These are phyloP conservation scores for Lamprotornis superbus DNA, from an alignment of 2,113 vertebrate species.

Conservation along the genomic window DNA sequence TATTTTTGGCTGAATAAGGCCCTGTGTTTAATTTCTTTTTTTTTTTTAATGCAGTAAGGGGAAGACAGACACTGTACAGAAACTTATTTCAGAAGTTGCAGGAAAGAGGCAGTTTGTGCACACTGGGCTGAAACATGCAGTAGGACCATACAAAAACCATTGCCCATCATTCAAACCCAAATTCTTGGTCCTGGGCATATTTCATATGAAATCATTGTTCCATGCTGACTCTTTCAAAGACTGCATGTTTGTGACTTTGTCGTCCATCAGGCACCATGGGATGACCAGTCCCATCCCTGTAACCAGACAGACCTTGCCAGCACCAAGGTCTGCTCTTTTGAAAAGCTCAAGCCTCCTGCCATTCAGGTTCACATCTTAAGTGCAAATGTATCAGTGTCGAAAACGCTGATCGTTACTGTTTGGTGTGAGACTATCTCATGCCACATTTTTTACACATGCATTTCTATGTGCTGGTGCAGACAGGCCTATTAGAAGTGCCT, in stretches of 20 bases:
- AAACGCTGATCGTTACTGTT: neutral
- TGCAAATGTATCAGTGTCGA: neutral
- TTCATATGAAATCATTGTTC: neutral
- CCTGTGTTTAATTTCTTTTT: neutral
- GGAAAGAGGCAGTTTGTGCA: neutral
- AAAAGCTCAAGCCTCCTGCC: neutral
- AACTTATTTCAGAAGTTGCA: constrained; percentile 3
- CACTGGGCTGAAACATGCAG: neutral
- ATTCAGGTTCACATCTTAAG: neutral
- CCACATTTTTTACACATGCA: neutral
- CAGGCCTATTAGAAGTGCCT: neutral
- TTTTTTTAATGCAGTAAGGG: neutral
- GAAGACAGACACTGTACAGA: neutral
- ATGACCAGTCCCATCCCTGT: neutral
- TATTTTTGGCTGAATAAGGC: neutral
- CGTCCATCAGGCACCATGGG: neutral
- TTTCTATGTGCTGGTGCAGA: neutral
- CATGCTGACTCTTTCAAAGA: neutral
- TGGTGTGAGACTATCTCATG: neutral
- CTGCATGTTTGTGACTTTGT: neutral
- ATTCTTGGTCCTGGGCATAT: neutral
- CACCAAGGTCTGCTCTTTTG: neutral
- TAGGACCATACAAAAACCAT: neutral
- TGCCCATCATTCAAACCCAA: neutral
- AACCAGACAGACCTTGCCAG: neutral